A percentile compares a stretch with the other conserved stretches of the same genome.
Conservation (phyloP, 2,888 invertebrate species). For the Mimachlamys varia region DNA sequence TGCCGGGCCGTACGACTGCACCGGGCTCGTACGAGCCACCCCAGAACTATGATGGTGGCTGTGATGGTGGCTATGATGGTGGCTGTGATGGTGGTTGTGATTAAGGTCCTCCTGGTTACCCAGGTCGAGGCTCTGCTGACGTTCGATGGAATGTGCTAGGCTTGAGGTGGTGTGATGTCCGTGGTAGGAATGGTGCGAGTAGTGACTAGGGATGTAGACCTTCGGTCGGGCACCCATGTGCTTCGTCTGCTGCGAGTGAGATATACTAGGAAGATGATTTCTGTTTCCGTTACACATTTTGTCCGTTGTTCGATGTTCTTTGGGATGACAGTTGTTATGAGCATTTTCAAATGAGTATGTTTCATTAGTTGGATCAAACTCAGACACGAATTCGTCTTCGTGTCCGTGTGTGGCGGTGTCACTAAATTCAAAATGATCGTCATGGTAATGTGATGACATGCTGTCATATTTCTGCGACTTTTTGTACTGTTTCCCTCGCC, state of each 20-base stretch:
- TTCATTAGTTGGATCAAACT: constrained; percentile 54
- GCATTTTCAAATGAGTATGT: constrained; percentile 50
- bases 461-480: constrained; percentile 71
- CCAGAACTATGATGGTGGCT: neutral
- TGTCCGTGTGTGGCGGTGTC: constrained; percentile 73
- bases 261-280: constrained; percentile 47
- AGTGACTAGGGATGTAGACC: constrained; percentile 42
- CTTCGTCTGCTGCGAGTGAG: constrained; percentile 23
- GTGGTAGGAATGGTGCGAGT: constrained; percentile 33
- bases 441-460: constrained; percentile 75
- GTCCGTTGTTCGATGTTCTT: constrained; percentile 40
- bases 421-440: constrained; percentile 73
- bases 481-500: constrained; percentile 55
- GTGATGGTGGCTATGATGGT: constrained; percentile 4
- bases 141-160: constrained; percentile 38
- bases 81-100: constrained; percentile 45
- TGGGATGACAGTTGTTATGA: constrained; percentile 48
- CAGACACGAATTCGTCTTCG: constrained; percentile 65
- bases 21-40: neutral
- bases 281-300: constrained; percentile 55
- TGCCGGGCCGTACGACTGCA: neutral
- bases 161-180: constrained; percentile 29
- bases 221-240: constrained; percentile 43
- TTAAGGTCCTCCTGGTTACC: constrained; percentile 38
- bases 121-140: constrained; percentile 11